phyloP scores from a whole-genome alignment of 2,113 vertebrate genomes.

The Phalacrocorax aristotelis region DNA sequence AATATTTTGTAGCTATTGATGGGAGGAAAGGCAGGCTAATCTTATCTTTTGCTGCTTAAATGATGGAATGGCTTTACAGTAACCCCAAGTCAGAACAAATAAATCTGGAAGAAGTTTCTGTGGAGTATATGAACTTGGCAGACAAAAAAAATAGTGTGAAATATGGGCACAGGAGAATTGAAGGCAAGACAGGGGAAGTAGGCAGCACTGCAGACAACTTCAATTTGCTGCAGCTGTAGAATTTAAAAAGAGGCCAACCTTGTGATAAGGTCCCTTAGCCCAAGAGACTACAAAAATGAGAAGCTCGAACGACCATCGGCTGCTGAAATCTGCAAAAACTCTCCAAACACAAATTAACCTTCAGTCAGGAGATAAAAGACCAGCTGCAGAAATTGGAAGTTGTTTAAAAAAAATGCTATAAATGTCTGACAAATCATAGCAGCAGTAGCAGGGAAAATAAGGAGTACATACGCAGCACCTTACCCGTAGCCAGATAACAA shows the following conservation, averaged over 20 bases:
- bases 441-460: constrained; percentile 38
- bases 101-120: not conserved
- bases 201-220: not conserved
- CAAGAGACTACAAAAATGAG: constrained; percentile 22
- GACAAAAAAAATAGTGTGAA: not conserved
- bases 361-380: constrained; percentile 56
- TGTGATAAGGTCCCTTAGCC: constrained; percentile 35
- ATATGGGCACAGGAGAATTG: not conserved
- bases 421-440: constrained; percentile 21
- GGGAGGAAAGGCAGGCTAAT: not conserved
- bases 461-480: not conserved
- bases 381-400: constrained; percentile 14
- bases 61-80: not conserved
- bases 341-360: constrained; percentile 61
- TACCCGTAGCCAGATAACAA: constrained; percentile 2
- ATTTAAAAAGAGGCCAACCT: not conserved
- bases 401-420: constrained; percentile 9
- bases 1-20: not conserved
- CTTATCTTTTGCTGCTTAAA: not conserved
- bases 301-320: constrained; percentile 40
- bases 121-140: not conserved
- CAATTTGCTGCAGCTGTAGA: not conserved
- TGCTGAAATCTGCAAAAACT: constrained; percentile 44
- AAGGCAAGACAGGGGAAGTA: not conserved
- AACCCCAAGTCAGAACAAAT: not conserved